Conservation (phyloP, 2,113 vertebrate genomes). For the Eolophus roseicapilla region DNA sequence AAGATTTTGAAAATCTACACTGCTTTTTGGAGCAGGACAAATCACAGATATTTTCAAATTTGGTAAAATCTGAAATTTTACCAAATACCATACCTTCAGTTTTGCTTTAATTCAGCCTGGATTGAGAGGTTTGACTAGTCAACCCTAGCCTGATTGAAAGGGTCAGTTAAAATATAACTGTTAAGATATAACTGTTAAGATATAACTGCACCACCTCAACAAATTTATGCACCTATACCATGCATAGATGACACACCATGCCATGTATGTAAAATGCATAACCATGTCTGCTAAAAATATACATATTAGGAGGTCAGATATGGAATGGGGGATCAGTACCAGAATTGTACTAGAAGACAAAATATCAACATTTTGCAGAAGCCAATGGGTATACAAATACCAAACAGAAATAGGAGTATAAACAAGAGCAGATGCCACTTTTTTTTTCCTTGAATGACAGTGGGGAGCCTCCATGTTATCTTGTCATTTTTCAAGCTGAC, state of each 20-base stretch:
- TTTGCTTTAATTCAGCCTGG: neutral
- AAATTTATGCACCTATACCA: neutral
- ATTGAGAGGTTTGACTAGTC: neutral
- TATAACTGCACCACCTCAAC: neutral
- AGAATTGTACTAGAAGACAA: neutral
- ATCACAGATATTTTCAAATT: neutral
- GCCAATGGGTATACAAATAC: neutral
- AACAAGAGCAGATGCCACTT: neutral
- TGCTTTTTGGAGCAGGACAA: neutral
- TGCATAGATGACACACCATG: rapidly evolving
- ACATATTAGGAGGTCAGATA: neutral
- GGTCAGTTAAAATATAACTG: neutral
- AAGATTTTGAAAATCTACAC: neutral
- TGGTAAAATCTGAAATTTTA: neutral
- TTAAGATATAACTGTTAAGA: neutral
- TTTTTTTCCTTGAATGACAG: neutral
- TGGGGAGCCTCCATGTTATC: neutral
- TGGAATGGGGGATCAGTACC: rapidly evolving
- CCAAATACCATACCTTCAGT: neutral
- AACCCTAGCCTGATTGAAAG: neutral
- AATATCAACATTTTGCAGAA: neutral
- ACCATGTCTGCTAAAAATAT: neutral
- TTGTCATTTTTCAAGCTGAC: conserved; percentile 28
- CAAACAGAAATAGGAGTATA: neutral
- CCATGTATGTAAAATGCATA: neutral